phyloP scores from a whole-genome alignment of 1,140 invertebrate genomes.

The Trialeurodes vaporariorum region DNA sequence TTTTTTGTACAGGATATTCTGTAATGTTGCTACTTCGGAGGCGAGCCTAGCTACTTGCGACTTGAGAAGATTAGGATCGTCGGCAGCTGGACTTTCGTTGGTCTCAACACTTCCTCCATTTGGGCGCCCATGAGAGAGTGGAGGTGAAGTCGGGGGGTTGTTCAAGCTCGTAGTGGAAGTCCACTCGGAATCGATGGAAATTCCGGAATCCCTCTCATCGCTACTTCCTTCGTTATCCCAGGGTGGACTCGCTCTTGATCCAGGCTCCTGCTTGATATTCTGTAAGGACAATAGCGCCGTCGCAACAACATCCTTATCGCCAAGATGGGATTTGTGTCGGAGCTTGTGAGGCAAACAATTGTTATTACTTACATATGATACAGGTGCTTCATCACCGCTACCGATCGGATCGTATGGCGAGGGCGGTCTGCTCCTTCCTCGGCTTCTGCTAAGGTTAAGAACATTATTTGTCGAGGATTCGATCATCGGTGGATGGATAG shows the following conservation, averaged over 20 bases:
- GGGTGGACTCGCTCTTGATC: conserved; percentile 53
- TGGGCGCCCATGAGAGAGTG: conserved; percentile 9
- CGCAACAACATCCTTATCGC: conserved; percentile 71
- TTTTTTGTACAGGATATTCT: conserved; percentile 38
- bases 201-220: conserved; percentile 77
- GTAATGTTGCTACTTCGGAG: conserved; percentile 81
- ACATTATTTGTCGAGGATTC: conserved; percentile 26
- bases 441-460: conserved; percentile 29
- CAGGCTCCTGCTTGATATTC: conserved; percentile 71
- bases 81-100: conserved; percentile 38
- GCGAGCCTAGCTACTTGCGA: conserved; percentile 75
- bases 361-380: conserved; percentile 36
- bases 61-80: conserved; percentile 52
- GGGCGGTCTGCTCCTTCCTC: conserved; percentile 20
- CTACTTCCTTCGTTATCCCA: conserved; percentile 75
- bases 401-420: conserved; percentile 42
- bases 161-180: conserved; percentile 8
- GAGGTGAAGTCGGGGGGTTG: conserved; percentile 25
- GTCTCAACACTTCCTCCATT: conserved; percentile 32
- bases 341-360: conserved; percentile 74
- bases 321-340: conserved; percentile 80
- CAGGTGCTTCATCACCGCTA: conserved; percentile 52
- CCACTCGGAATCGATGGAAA: conserved; percentile 65
- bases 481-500: conserved; percentile 26
- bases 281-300: conserved; percentile 59